Evolutionary conservation across 2,113 vertebrate genomes (phyloP).

Genomic region (Drymodes brunneopygia): DNA sequence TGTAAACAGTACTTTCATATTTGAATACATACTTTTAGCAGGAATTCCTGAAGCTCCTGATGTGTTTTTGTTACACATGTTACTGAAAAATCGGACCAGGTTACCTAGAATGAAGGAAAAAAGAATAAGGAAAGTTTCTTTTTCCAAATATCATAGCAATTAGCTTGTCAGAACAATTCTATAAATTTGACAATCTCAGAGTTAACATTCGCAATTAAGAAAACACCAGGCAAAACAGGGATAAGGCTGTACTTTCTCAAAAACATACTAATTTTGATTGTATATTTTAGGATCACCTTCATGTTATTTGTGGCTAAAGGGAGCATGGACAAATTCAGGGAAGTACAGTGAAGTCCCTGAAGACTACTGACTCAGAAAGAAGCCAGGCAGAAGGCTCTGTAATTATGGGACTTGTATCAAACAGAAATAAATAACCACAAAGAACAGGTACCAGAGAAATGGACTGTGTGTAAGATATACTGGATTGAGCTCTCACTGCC

Average conservation of each 20-base stretch:
- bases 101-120: constrained; percentile 78
- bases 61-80: constrained; percentile 90
- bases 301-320: neutral
- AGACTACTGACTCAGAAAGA: neutral
- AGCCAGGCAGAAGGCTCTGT: neutral
- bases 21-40: constrained; percentile 82
- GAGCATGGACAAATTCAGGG: neutral
- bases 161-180: neutral
- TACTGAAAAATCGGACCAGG: constrained; percentile 86
- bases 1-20: neutral
- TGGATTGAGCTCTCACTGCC: neutral
- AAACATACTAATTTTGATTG: neutral
- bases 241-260: neutral
- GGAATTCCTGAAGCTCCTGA: constrained; percentile 90
- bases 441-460: neutral
- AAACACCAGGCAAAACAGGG: neutral
- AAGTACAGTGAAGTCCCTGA: neutral
- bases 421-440: neutral
- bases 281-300: neutral
- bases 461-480: neutral
- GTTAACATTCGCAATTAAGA: neutral
- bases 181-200: neutral
- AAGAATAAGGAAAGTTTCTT: neutral
- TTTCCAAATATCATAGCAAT: neutral
- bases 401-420: neutral